Base-by-base conservation (phyloP, 2,888 invertebrate species). In the Cheilosia variabilis region DNA sequence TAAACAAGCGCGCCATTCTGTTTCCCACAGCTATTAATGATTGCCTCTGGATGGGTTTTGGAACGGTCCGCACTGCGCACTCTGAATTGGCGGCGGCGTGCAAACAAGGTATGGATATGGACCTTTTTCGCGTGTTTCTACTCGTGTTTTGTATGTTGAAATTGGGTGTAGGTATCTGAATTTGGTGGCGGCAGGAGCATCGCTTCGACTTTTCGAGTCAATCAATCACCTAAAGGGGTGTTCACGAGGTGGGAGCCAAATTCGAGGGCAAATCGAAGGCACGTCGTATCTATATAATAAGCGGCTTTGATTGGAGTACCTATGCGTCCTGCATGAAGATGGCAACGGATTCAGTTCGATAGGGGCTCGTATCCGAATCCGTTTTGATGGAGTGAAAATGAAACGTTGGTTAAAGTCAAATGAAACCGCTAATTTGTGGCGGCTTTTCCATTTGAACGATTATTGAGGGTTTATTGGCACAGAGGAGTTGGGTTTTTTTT, bases 1-100 rank as follows among this genome's bases (percentile, higher is more conserved):
- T 88, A 88, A 89, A 88, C 89, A 89, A 89, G 89, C 88, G 88
- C 88, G 88, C 88, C 87, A 88, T 88, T 89, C 76, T 77, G 77
- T 82, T 86, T 87, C 87, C 87, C 87, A 87, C 87, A 87, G 77
- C 87, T 87, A 81, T 87, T 87, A 87, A 77, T 82, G 77, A 73
- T 87, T 81, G 81, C 86, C 84, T 55, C 86, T 86, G 71, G 81
- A 81, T 86, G 71, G 66, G 76, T 71, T 75, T 66, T 47, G 73
- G 73, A 58, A 53, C 66, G 75, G 62, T 80, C 75, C 41, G 47
- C 81, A 69, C 17, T 81, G 27, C 27, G 81, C 63, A 73, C 58
- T 68, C 53, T 57, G 53, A 55, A n/a, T 13, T 41, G n/a, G 19
- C 22, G 47, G 63, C 53, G 52, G 27, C 43, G 41, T 27, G 45